Evolutionary conservation across 2,113 vertebrate species (phyloP).

Genomic region (Myrmecobius fasciatus): DNA sequence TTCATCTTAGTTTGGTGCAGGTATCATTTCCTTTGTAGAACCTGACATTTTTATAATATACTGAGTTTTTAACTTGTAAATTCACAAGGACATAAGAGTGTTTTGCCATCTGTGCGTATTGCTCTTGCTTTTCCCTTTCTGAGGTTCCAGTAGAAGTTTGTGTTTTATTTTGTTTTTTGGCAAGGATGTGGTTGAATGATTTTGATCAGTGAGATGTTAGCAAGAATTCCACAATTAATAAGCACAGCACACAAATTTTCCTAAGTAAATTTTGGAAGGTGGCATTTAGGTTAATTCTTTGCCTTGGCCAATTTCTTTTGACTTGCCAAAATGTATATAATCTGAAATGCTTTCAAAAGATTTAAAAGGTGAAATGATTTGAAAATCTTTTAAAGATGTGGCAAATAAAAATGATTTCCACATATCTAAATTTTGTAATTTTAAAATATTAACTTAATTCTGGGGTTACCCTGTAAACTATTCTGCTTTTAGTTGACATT

Average conservation of each 20-base stretch:
- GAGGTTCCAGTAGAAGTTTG: neutral
- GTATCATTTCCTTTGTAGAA: neutral
- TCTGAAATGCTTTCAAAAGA: slow-evolving; percentile 43
- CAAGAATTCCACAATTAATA: neutral
- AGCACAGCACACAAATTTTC: neutral
- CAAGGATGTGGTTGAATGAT: neutral
- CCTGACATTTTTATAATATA: neutral
- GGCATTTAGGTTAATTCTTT: neutral
- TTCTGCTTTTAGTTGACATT: neutral
- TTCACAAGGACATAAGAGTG: neutral
- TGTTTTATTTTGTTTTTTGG: neutral
- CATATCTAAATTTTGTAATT: slow-evolving; percentile 1
- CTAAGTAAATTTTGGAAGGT: neutral
- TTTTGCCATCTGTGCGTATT: neutral
- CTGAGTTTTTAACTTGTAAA: neutral
- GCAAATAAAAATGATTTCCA: neutral
- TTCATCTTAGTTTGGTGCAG: neutral
- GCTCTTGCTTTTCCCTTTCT: neutral
- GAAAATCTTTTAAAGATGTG: slow-evolving; percentile 34
- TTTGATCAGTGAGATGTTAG: neutral
- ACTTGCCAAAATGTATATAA: slow-evolving; percentile 6
- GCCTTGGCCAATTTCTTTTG: slow-evolving; percentile 11
- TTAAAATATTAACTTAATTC: neutral
- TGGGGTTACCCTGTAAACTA: slow-evolving; percentile 20
- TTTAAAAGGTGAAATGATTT: neutral